These are phyloP conservation scores for Oegoconia quadripuncta DNA, from an alignment of 2,888 invertebrate genomes.

Conservation along the genomic window DNA sequence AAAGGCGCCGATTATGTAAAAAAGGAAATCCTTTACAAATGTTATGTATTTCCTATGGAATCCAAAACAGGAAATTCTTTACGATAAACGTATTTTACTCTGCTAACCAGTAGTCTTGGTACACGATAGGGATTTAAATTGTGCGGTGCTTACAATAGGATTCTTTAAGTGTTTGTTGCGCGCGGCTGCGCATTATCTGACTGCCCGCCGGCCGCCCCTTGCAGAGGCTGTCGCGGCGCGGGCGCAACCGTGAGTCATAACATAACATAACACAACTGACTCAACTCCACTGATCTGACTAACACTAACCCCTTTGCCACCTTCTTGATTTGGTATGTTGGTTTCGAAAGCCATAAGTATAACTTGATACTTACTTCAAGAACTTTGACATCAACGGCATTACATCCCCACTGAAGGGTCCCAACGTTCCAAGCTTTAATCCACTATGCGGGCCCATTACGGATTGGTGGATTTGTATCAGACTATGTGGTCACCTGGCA, in stretches of 20 bases:
- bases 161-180: slow-evolving; percentile 56
- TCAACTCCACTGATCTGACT: slow-evolving; percentile 46
- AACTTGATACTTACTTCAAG: too few relatives aligned
- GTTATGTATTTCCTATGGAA: not conserved
- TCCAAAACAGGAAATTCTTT: slow-evolving; percentile 19
- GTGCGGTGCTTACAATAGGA: slow-evolving; percentile 63
- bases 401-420: too few relatives aligned
- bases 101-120: slow-evolving; percentile 36
- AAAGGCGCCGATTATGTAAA: not conserved
- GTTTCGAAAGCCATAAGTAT: not conserved
- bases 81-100: slow-evolving; percentile 25
- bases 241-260: too few relatives aligned
- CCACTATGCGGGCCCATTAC: too few relatives aligned
- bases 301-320: slow-evolving; percentile 24
- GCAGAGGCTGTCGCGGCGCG: too few relatives aligned
- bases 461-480: too few relatives aligned
- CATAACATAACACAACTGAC: slow-evolving; percentile 64
- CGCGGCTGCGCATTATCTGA: slow-evolving; percentile 42
- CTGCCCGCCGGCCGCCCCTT: slow-evolving; percentile 42
- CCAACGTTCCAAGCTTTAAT: too few relatives aligned
- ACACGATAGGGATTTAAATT: slow-evolving; percentile 62
- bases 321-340: slow-evolving; percentile 1
- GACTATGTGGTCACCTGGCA: too few relatives aligned
- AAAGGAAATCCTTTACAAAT: not conserved
- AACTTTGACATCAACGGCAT: too few relatives aligned